phyloP scores from a whole-genome alignment of 92 coral and sea anemone species.

The Hydrozoanthus gracilis region DNA sequence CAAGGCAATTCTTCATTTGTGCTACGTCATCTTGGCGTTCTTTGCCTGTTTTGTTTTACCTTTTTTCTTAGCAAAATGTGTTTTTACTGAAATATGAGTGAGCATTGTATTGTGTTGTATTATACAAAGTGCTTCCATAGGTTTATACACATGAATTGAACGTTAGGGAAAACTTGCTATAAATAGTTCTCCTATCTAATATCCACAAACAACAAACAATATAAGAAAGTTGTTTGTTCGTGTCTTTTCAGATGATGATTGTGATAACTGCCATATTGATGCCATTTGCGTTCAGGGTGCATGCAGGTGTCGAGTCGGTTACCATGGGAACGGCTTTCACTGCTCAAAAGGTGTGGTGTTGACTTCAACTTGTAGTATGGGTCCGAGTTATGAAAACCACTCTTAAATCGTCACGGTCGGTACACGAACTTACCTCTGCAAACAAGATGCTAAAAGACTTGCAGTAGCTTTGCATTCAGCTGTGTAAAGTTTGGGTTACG shows the following conservation, averaged over 20 bases:
- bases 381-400: no score
- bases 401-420: no score
- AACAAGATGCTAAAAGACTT: no score
- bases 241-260: constrained; percentile 79
- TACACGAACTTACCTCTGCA: no score
- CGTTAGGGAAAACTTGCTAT: background rate
- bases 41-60: no score
- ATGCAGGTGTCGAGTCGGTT: constrained; percentile 92
- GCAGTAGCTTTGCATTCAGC: no score
- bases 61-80: no score
- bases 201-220: background rate
- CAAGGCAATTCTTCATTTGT: background rate
- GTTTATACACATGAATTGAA: background rate
- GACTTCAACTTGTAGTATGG: background rate
- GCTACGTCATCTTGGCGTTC: no score
- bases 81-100: no score
- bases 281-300: constrained; percentile 95
- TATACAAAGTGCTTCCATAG: no score
- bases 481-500: no score
- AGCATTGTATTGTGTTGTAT: no score
- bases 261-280: constrained; percentile 92
- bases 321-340: constrained; percentile 90
- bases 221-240: background rate
- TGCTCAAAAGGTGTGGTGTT: constrained; percentile 80
- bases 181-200: background rate